These are phyloP conservation scores for Aricia agestis DNA, from an alignment of 1,140 invertebrate genomes.

Conservation along the genomic window DNA sequence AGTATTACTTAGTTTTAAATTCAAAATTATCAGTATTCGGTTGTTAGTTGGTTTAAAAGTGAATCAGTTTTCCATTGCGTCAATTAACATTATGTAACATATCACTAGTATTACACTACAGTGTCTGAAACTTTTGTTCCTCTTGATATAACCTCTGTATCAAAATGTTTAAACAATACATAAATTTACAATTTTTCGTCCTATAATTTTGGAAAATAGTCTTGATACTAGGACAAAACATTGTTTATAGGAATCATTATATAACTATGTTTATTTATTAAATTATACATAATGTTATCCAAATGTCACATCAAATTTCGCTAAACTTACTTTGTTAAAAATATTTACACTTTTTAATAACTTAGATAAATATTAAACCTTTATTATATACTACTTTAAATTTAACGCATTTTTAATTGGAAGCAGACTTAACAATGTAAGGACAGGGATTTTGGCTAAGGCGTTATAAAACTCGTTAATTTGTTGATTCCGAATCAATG, in stretches of 20 bases:
- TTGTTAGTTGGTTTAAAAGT: too few species aligned
- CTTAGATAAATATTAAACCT: background rate
- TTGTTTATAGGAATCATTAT: too few species aligned
- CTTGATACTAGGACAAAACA: background rate
- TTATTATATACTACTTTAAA: background rate
- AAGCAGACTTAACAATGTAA: background rate
- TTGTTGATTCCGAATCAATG: background rate
- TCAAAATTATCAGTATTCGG: conserved; percentile 1
- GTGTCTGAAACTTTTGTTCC: background rate
- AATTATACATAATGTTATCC: too few species aligned
- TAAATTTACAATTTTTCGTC: background rate
- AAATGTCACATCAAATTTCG: too few species aligned
- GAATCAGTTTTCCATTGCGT: background rate
- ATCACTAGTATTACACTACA: background rate
- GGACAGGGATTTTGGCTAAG: background rate
- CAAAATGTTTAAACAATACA: background rate
- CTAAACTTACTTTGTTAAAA: too few species aligned
- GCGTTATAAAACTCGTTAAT: background rate
- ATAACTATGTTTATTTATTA: too few species aligned
- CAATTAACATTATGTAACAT: background rate
- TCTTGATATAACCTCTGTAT: too few species aligned
- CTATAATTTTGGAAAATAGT: background rate
- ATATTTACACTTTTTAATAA: too few species aligned
- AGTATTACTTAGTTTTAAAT: conserved; percentile 6
- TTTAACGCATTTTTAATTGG: background rate